These are phyloP conservation scores for Trichomalopsis sarcophagae DNA, from an alignment of 1,140 invertebrate genomes.

Conservation along the genomic window DNA sequence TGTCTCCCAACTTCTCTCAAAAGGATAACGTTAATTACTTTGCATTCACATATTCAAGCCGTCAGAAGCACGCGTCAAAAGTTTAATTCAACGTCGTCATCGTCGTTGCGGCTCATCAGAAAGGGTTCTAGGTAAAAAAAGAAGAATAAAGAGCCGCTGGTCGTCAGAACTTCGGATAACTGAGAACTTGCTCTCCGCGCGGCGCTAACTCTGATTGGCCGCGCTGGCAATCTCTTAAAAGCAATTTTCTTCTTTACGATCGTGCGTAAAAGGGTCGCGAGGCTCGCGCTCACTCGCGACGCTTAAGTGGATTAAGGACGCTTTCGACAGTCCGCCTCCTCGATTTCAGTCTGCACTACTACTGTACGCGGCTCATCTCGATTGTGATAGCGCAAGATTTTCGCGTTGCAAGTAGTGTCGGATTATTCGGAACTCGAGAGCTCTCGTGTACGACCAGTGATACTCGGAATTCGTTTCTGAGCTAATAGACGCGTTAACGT, in stretches of 20 bases:
- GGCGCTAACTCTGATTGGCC: constrained; percentile 18
- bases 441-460: too few species aligned
- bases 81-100: not conserved
- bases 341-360: too few species aligned
- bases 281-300: not conserved
- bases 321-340: not conserved
- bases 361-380: not conserved
- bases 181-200: not conserved
- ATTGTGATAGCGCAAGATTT: not conserved
- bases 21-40: not conserved
- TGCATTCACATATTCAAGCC: not conserved
- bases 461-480: too few species aligned
- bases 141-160: not conserved
- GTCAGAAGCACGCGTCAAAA: not conserved
- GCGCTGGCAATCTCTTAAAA: constrained; percentile 42
- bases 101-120: not conserved
- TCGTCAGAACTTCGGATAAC: not conserved
- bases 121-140: not conserved
- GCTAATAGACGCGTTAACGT: too few species aligned
- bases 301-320: constrained; percentile 20
- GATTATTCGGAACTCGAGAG: too few species aligned
- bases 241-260: constrained; percentile 50
- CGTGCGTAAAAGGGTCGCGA: constrained; percentile 26
- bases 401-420: not conserved
- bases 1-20: too few species aligned